phyloP scores from a whole-genome alignment of 2,113 vertebrate genomes.

The Conger conger region DNA sequence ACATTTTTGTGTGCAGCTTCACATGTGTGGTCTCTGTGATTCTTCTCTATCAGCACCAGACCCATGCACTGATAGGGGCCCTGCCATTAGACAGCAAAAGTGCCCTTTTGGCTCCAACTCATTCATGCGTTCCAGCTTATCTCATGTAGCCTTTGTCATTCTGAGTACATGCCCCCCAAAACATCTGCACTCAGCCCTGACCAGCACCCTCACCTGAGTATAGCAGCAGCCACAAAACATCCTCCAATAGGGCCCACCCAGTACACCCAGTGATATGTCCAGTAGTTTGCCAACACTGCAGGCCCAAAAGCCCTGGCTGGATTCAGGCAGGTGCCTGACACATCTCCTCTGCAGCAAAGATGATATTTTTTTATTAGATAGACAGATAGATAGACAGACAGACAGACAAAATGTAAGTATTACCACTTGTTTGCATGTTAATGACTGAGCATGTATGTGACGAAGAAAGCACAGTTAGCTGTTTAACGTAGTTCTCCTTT shows the following conservation, averaged over 20 bases:
- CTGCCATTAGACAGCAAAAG: no score
- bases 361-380: background rate
- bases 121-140: no score
- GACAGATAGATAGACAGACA: no score
- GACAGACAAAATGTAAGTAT: no score
- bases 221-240: slow-evolving; percentile 58
- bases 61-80: no score
- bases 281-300: slow-evolving; percentile 67
- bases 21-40: background rate
- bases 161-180: no score
- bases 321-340: slow-evolving; percentile 75
- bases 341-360: slow-evolving; percentile 58
- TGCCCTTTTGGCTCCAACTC: no score
- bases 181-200: no score
- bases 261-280: slow-evolving; percentile 77
- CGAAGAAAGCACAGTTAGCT: background rate
- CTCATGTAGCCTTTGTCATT: no score
- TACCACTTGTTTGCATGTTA: no score
- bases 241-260: slow-evolving; percentile 70
- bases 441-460: no score
- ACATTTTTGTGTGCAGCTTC: background rate
- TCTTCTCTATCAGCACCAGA: background rate
- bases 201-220: slow-evolving; percentile 45
- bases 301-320: slow-evolving; percentile 73
- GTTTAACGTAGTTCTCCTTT: background rate